phyloP scores from a whole-genome alignment of 2,888 invertebrate genomes.

The Epinotia nisella region DNA sequence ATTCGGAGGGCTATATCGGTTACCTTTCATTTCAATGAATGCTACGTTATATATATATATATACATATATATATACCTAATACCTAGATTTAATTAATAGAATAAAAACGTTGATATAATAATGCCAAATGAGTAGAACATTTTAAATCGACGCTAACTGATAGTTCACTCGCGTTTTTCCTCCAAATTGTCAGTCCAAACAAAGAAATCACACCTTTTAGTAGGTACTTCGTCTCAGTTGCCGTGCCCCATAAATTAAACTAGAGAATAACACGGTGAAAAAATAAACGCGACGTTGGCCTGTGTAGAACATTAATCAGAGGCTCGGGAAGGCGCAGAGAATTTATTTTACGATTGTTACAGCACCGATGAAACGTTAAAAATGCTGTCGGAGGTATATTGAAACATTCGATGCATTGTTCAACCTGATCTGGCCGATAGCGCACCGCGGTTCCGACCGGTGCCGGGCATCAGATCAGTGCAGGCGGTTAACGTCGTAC shows the following conservation, averaged over 20 bases:
- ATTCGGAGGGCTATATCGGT: too few relatives aligned
- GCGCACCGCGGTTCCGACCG: constrained; percentile 74
- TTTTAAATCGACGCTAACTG: constrained; percentile 23
- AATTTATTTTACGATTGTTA: constrained; percentile 85
- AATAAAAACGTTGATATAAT: neutral
- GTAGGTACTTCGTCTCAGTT: constrained; percentile 54
- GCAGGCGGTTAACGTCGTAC: constrained; percentile 5
- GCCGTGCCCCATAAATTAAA: constrained; percentile 74
- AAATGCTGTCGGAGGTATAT: constrained; percentile 82
- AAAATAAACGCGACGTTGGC: constrained; percentile 75
- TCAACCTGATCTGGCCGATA: constrained; percentile 79
- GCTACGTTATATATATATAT: too few relatives aligned
- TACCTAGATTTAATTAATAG: too few relatives aligned
- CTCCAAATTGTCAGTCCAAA: constrained; percentile 29
- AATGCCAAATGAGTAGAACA: constrained; percentile 3
- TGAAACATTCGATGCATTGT: constrained; percentile 83
- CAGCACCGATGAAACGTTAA: constrained; percentile 83
- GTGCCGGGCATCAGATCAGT: constrained; percentile 17
- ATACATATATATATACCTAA: too few relatives aligned
- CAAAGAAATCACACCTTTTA: constrained; percentile 52
- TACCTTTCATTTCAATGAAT: too few relatives aligned
- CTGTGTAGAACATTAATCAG: constrained; percentile 84
- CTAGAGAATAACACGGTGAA: constrained; percentile 76
- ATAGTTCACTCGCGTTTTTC: constrained; percentile 29
- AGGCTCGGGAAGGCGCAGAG: constrained; percentile 82